Percentiles rank a stretch among this genome's conserved stretches.
These are phyloP conservation scores for Lepeophtheirus nordmannii DNA, from an alignment of 2,888 invertebrate genomes.

Conservation along the genomic window DNA sequence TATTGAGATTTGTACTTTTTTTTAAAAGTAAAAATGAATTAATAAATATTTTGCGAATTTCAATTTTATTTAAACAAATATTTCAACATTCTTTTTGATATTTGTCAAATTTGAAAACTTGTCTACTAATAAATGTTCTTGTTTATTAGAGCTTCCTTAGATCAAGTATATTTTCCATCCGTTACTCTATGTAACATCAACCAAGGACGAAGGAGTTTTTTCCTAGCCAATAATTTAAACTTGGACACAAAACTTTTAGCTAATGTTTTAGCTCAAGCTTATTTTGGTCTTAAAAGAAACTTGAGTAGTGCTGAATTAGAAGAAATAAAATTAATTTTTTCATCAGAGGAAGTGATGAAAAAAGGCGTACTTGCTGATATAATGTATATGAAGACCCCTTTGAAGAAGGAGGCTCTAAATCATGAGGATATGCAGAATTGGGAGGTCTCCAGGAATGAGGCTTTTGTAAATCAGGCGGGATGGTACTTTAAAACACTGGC, in stretches of 20 bases:
- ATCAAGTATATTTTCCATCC: conserved; percentile 19
- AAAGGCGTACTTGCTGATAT: conserved; percentile 14
- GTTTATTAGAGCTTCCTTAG: conserved; percentile 12
- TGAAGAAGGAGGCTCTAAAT: conserved; percentile 1
- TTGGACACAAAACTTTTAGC: neutral
- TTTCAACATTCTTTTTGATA: too few species aligned
- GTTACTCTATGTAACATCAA: conserved; percentile 18
- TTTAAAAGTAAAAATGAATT: too few species aligned
- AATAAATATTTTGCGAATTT: too few species aligned
- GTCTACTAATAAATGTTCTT: too few species aligned
- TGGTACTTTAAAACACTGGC: conserved; percentile 20
- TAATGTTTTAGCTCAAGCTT: conserved; percentile 12
- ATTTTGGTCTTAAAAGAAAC: conserved; percentile 13
- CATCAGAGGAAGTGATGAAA: conserved; percentile 11
- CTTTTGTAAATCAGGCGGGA: conserved; percentile 9
- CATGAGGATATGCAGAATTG: neutral
- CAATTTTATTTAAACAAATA: too few species aligned
- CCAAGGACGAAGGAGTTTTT: conserved; percentile 17
- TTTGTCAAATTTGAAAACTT: too few species aligned
- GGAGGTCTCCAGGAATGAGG: neutral
- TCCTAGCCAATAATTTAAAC: conserved; percentile 9
- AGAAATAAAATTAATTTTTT: neutral
- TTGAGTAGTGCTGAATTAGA: neutral
- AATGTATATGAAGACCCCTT: conserved; percentile 15
- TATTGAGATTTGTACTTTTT: neutral